Evolutionary conservation across 2,113 vertebrate species (phyloP).

Genomic region (Corythornis vintsioides): DNA sequence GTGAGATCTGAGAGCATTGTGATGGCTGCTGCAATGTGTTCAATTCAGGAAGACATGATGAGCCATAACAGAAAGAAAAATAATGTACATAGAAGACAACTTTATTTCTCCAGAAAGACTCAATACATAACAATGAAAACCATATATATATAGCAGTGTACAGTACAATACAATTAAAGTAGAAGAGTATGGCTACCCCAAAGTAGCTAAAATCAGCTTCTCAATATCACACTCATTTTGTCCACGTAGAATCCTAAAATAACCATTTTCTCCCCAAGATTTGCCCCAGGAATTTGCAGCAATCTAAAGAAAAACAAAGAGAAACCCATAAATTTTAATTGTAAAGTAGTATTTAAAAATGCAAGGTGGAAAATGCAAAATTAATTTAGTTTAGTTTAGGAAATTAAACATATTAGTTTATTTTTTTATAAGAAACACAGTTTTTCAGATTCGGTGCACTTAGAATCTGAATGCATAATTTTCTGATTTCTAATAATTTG

Average conservation of each 20-base stretch:
- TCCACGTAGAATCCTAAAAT: conserved; percentile 80
- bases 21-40: background rate
- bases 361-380: background rate
- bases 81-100: background rate
- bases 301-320: conserved; percentile 64
- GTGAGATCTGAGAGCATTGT: background rate
- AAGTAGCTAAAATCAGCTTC: conserved; percentile 77
- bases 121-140: background rate
- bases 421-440: background rate
- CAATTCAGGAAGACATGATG: background rate
- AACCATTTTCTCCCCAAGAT: conserved; percentile 81
- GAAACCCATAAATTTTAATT: background rate
- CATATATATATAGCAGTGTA: background rate
- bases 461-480: background rate
- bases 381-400: background rate
- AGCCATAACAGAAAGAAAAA: background rate
- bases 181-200: conserved; percentile 45
- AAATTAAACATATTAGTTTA: background rate
- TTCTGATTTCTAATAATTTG: background rate
- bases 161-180: background rate
- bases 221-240: conserved; percentile 83
- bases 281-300: conserved; percentile 82
- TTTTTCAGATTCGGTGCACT: background rate
- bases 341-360: background rate
- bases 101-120: background rate